Percentiles rank a stretch among this genome's conserved stretches.
Conservation (phyloP, 2,888 invertebrate species). For the Macroteleia sp. region DNA sequence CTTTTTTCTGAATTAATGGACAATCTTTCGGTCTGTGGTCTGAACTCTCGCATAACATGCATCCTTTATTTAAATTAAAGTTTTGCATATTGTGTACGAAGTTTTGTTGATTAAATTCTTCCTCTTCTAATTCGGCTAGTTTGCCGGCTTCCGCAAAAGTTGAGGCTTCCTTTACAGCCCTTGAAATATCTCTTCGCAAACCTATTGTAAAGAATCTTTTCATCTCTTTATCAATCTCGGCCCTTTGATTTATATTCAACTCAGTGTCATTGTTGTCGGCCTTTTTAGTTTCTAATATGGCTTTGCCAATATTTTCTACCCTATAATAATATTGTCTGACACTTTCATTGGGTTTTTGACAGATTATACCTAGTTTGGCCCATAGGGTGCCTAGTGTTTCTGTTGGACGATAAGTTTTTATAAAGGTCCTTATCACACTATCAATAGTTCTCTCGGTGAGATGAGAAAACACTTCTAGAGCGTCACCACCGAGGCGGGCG, state of each 20-base stretch:
- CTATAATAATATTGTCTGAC: slow-evolving; percentile 1
- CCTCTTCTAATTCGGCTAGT: background rate
- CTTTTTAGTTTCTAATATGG: background rate
- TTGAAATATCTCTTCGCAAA: background rate
- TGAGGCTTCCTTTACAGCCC: background rate
- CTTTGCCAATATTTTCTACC: background rate
- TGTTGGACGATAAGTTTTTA: background rate
- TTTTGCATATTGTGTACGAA: background rate
- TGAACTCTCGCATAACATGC: background rate
- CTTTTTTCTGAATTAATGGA: background rate
- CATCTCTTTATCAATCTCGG: background rate
- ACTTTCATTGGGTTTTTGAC: background rate
- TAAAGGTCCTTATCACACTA: background rate
- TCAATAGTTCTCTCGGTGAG: background rate
- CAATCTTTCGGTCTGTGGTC: slow-evolving; percentile 4
- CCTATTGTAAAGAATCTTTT: background rate
- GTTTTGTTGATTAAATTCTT: background rate
- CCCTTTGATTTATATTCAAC: background rate
- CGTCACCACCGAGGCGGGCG: background rate
- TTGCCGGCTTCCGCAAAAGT: background rate
- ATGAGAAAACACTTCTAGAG: background rate
- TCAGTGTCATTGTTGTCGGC: background rate
- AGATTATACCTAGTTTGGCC: background rate
- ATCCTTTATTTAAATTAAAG: background rate
- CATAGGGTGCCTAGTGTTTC: background rate